A percentile compares a stretch with the other conserved stretches of the same genome.
These are phyloP conservation scores for Poeciliopsis paucimaculata DNA, from an alignment of 2,797 vertebrate species.

Conservation along the genomic window DNA sequence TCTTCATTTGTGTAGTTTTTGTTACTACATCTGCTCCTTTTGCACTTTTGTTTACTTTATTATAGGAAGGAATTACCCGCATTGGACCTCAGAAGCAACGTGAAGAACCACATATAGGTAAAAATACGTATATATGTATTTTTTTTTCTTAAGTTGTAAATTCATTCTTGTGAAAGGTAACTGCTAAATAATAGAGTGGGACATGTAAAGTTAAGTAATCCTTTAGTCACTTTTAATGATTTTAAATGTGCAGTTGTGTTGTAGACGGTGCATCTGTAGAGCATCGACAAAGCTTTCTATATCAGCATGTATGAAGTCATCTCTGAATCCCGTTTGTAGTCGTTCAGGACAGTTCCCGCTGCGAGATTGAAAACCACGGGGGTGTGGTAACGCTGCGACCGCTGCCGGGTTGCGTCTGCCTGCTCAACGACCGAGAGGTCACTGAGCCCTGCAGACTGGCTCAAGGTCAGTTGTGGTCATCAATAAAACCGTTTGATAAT, in stretches of 20 bases:
- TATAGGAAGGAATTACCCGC: conserved; percentile 92
- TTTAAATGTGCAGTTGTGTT: conserved; percentile 18
- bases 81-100: conserved; percentile 88
- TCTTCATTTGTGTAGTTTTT: background rate
- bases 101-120: conserved; percentile 93
- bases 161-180: background rate
- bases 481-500: conserved; percentile 7
- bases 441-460: conserved; percentile 87
- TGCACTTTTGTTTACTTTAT: conserved; percentile 21
- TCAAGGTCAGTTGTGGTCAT: conserved; percentile 84
- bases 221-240: background rate
- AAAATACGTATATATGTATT: background rate
- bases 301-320: conserved; percentile 34
- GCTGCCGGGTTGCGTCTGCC: conserved; percentile 81
- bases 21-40: background rate
- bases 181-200: background rate
- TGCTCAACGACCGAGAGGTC: conserved; percentile 88
- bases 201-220: background rate
- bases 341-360: conserved; percentile 86
- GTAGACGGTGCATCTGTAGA: conserved; percentile 27
- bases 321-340: conserved; percentile 74
- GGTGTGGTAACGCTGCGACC: conserved; percentile 89
- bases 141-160: conserved; percentile 8
- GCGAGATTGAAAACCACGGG: conserved; percentile 87
- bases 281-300: conserved; percentile 9